Conservation (phyloP, 1,140 invertebrate genomes). For the Arctopsyche grandis region DNA sequence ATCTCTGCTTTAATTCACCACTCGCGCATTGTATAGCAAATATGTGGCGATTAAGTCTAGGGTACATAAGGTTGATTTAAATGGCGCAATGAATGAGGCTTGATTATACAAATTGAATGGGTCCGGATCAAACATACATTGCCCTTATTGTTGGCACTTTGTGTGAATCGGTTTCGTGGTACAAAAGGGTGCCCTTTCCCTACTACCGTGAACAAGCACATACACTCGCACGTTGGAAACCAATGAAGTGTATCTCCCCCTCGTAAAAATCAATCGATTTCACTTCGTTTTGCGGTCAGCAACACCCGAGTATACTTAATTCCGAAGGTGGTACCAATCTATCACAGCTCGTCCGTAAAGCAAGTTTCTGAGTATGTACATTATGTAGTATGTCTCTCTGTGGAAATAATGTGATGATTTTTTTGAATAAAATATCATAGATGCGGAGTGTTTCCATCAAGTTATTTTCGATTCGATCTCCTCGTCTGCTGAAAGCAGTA, state of each 20-base stretch:
- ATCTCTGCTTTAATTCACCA: too few species aligned
- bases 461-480: too few species aligned
- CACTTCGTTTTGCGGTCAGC: constrained; percentile 4
- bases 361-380: too few species aligned
- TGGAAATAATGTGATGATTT: background rate
- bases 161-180: background rate
- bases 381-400: background rate
- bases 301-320: background rate
- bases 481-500: too few species aligned
- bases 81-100: background rate
- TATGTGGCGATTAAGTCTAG: too few species aligned
- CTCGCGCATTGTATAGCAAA: too few species aligned
- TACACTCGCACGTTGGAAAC: background rate
- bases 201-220: background rate
- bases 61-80: background rate
- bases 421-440: too few species aligned
- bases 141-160: constrained; percentile 3
- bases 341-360: background rate
- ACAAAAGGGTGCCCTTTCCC: constrained; percentile 14
- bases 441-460: too few species aligned
- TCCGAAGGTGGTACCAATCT: background rate
- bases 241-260: constrained; percentile 27
- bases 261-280: constrained; percentile 35
- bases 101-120: constrained; percentile 24
- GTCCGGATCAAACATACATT: constrained; percentile 14